phyloP scores from a whole-genome alignment of 2,797 vertebrate species.

The Falco novaeseelandiae region DNA sequence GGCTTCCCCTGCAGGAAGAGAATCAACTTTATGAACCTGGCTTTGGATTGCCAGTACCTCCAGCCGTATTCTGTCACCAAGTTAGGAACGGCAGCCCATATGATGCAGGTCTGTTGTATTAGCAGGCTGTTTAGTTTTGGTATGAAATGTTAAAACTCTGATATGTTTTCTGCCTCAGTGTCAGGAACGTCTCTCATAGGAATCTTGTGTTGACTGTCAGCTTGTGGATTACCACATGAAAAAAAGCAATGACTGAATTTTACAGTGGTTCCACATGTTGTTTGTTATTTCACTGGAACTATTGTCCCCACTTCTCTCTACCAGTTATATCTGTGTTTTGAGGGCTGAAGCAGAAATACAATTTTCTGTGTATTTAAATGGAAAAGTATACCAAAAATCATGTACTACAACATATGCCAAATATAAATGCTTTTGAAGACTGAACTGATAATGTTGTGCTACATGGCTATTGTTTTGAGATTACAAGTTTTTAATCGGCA shows the following conservation, averaged over 20 bases:
- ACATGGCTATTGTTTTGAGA: not conserved
- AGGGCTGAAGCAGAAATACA: not conserved
- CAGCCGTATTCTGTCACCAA: rapidly evolving
- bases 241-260: not conserved
- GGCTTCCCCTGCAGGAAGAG: not conserved
- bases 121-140: not conserved
- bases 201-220: not conserved
- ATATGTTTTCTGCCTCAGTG: not conserved
- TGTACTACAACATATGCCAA: not conserved
- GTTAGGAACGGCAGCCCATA: not conserved
- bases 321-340: not conserved
- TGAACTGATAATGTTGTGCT: not conserved
- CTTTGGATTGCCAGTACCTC: not conserved
- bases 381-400: not conserved
- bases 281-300: not conserved
- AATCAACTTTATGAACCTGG: not conserved
- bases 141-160: not conserved
- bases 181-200: not conserved
- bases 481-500: not conserved
- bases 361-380: not conserved
- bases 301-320: rapidly evolving
- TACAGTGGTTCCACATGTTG: not conserved
- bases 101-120: not conserved
- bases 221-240: not conserved
- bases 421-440: not conserved